Evolutionary conservation across 2,113 vertebrate genomes (phyloP).

Genomic region (Coracopsis vasa): DNA sequence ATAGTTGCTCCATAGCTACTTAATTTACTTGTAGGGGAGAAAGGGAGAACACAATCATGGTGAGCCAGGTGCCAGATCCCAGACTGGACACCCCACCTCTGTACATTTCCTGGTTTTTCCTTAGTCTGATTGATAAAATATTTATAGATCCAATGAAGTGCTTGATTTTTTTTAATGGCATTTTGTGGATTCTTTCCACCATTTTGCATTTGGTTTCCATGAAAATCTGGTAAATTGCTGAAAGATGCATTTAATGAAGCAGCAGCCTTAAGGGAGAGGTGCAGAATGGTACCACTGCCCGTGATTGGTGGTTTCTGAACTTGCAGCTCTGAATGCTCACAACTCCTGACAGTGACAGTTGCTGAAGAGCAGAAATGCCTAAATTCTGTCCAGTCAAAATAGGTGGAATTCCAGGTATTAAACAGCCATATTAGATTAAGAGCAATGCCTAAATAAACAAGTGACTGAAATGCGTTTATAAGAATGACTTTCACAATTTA

Average conservation of each 20-base stretch:
- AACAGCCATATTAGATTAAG: background rate
- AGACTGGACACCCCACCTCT: background rate
- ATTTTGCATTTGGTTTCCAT: background rate
- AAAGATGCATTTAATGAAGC: background rate
- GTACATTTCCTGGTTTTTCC: background rate
- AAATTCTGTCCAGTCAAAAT: background rate
- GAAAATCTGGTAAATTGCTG: background rate
- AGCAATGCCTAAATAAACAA: background rate
- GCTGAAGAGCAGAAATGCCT: background rate
- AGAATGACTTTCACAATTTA: background rate
- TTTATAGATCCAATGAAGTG: background rate
- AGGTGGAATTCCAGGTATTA: background rate
- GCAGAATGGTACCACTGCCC: rapidly evolving
- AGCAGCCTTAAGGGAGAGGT: background rate
- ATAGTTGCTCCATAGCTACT: background rate
- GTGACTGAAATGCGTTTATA: background rate
- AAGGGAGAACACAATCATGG: background rate
- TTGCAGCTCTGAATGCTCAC: background rate
- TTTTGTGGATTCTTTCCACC: background rate
- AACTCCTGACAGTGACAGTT: background rate
- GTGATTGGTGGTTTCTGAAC: background rate
- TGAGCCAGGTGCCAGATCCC: background rate
- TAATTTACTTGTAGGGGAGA: background rate
- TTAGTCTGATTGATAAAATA: background rate
- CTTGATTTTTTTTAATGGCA: background rate